phyloP scores from a whole-genome alignment of 2,113 vertebrate species.

The Clupea harengus region DNA sequence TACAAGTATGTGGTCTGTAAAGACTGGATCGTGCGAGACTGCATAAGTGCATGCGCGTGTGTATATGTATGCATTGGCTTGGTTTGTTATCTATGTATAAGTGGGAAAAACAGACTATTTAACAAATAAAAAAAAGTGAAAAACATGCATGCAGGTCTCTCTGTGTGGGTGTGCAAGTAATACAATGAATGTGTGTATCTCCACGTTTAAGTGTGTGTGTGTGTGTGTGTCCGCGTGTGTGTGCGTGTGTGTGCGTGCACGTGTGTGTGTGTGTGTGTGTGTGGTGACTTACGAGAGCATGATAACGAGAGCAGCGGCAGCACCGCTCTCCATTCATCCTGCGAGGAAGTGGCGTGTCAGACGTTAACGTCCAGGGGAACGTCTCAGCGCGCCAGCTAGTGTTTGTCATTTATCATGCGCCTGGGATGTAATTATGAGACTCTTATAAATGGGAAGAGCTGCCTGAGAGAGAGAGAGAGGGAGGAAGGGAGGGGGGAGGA shows the following conservation, averaged over 20 bases:
- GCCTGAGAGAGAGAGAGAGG: constrained; percentile 28
- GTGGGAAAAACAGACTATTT: background rate
- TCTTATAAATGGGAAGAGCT: constrained; percentile 61
- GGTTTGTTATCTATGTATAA: background rate
- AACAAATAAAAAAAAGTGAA: background rate
- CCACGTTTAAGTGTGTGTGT: background rate
- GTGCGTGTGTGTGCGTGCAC: background rate
- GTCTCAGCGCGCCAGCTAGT: constrained; percentile 55
- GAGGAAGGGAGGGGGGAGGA: background rate
- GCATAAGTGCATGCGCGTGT: background rate
- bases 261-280: background rate
- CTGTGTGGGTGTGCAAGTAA: background rate
- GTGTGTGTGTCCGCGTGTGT: background rate
- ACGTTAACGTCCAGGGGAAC: constrained; percentile 58
- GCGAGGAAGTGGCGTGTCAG: constrained; percentile 66
- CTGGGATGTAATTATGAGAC: constrained; percentile 60
- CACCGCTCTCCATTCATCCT: constrained; percentile 37
- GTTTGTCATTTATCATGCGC: constrained; percentile 70
- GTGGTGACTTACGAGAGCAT: background rate
- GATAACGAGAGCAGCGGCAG: background rate
- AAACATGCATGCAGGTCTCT: background rate
- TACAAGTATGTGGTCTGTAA: background rate
- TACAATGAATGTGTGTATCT: background rate
- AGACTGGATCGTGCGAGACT: background rate
- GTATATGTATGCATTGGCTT: background rate